Conservation (phyloP, 2,888 invertebrate genomes). For the Poecilobothrus nobilitatus region DNA sequence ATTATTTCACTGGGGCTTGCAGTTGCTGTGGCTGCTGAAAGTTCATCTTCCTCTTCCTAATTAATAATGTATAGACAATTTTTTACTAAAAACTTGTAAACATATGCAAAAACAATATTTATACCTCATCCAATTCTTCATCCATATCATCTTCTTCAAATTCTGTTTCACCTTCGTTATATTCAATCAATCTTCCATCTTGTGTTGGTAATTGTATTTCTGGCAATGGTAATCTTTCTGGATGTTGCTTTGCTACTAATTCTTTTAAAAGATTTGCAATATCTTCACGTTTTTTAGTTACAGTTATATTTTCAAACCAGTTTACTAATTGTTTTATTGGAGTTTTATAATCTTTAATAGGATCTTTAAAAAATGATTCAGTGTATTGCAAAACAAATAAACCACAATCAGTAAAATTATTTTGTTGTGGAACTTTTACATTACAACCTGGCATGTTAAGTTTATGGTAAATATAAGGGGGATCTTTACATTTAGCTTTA, state of each 20-base stretch:
- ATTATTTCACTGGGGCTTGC: neutral
- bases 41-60: neutral
- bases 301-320: slow-evolving; percentile 82
- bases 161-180: slow-evolving; percentile 47
- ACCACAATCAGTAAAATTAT: slow-evolving; percentile 95
- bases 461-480: slow-evolving; percentile 59
- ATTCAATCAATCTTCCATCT: slow-evolving; percentile 57
- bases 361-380: slow-evolving; percentile 87
- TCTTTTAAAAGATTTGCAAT: slow-evolving; percentile 68
- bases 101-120: too few species aligned
- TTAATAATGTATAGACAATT: neutral
- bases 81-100: neutral
- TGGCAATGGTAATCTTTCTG: slow-evolving; percentile 58
- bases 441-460: slow-evolving; percentile 77
- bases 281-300: slow-evolving; percentile 78
- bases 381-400: slow-evolving; percentile 92
- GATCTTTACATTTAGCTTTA: slow-evolving; percentile 58
- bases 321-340: slow-evolving; percentile 73
- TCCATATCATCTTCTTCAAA: slow-evolving; percentile 48
- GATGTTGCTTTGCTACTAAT: slow-evolving; percentile 54
- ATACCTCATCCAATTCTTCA: slow-evolving; percentile 41
- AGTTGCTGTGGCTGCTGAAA: neutral
- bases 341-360: slow-evolving; percentile 69
- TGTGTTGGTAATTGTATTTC: slow-evolving; percentile 67
- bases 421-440: slow-evolving; percentile 94